Percentiles rank a stretch among this genome's conserved stretches.
Conservation (phyloP, 2,888 invertebrate species). For the Rhamphomyia laevipes region DNA sequence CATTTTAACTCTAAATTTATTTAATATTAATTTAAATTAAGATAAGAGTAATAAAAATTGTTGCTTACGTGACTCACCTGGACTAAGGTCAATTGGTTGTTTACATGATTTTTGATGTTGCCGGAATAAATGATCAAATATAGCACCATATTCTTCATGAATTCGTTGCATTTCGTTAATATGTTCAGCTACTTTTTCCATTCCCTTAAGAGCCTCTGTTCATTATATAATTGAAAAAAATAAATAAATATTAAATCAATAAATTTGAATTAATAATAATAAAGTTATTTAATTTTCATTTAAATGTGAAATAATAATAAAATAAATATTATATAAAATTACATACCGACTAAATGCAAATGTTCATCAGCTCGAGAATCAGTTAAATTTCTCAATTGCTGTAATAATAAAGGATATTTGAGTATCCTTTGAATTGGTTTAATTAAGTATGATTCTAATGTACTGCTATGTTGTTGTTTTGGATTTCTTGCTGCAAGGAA, state of each 20-base stretch:
- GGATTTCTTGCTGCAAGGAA: constrained; percentile 91
- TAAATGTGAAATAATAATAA: neutral
- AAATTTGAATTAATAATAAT: neutral
- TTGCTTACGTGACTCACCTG: constrained; percentile 40
- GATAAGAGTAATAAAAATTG: neutral
- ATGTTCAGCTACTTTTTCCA: constrained; percentile 98
- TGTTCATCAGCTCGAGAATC: constrained; percentile 89
- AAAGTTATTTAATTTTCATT: neutral
- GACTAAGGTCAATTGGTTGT: constrained; percentile 90
- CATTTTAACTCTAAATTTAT: too few species aligned
- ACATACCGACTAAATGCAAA: constrained; percentile 78
- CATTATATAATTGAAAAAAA: neutral
- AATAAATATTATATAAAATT: neutral
- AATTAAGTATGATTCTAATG: constrained; percentile 94
- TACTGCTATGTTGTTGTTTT: constrained; percentile 92
- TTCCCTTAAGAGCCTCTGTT: constrained; percentile 90
- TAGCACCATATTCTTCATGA: constrained; percentile 97
- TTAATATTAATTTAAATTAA: neutral
- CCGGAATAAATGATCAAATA: constrained; percentile 93
- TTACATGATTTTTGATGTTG: constrained; percentile 93
- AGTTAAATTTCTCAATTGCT: constrained; percentile 88
- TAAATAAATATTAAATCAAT: constrained; percentile 2
- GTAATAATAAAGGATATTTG: constrained; percentile 89
- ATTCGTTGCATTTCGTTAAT: constrained; percentile 99
- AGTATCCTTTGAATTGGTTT: constrained; percentile 97